These are phyloP conservation scores for Dromiciops gliroides DNA, from an alignment of 2,113 vertebrate species.

Conservation along the genomic window DNA sequence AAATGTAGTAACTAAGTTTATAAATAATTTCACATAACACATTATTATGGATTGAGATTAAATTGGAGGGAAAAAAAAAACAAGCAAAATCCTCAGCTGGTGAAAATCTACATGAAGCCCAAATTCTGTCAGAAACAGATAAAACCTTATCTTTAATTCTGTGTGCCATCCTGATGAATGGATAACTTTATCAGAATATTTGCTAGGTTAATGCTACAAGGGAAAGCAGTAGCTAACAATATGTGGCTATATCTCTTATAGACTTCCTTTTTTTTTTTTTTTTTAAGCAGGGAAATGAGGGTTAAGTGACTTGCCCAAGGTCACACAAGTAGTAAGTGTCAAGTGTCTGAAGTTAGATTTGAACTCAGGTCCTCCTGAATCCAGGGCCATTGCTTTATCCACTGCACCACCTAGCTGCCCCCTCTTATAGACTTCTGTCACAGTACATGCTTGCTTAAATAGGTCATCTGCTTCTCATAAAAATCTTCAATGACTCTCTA, in stretches of 20 bases:
- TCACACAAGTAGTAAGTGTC: too few species aligned
- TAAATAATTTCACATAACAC: neutral
- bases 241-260: neutral
- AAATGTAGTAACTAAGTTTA: neutral
- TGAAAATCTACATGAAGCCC: neutral
- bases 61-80: neutral
- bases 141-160: neutral
- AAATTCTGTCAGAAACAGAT: neutral
- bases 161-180: neutral
- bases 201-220: neutral
- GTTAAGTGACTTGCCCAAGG: too few species aligned
- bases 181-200: neutral
- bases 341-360: too few species aligned
- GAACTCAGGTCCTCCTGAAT: too few species aligned
- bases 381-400: too few species aligned
- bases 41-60: neutral
- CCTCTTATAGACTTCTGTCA: neutral
- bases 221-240: neutral
- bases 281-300: too few species aligned
- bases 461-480: neutral
- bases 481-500: neutral
- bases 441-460: neutral
- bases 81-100: neutral
- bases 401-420: too few species aligned
- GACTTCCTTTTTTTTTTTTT: too few species aligned